phyloP scores from a whole-genome alignment of 2,888 invertebrate species.

The Pycnomerus fuliginosus region DNA sequence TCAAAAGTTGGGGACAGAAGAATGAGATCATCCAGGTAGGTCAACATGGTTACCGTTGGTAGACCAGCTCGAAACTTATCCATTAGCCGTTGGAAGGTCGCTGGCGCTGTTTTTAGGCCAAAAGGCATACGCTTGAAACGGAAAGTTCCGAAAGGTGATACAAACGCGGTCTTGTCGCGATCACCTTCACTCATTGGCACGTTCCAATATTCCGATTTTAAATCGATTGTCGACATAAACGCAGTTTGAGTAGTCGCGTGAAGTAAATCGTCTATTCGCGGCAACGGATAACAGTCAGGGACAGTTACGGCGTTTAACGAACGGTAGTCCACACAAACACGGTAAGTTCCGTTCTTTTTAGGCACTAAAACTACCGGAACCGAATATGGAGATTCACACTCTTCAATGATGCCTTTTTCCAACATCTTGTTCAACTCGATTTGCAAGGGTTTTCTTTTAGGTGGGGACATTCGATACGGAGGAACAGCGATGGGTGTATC shows the following conservation, averaged over 20 bases:
- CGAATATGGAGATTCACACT: slow-evolving; percentile 1
- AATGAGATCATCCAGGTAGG: slow-evolving; percentile 36
- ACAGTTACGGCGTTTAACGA: slow-evolving; percentile 27
- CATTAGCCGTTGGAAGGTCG: slow-evolving; percentile 34
- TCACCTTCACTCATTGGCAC: slow-evolving; percentile 13
- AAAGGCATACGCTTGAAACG: slow-evolving; percentile 28
- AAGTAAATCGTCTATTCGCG: slow-evolving; percentile 29
- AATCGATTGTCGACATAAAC: slow-evolving; percentile 24
- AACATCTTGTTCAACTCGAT: background rate
- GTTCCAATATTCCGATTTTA: slow-evolving; percentile 22
- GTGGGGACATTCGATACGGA: slow-evolving; percentile 6
- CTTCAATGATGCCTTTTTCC: slow-evolving; percentile 2
- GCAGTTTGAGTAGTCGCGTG: slow-evolving; percentile 11
- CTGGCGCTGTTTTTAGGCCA: slow-evolving; percentile 31
- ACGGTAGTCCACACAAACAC: slow-evolving; percentile 28
- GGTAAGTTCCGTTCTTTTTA: slow-evolving; percentile 18
- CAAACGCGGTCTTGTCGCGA: slow-evolving; percentile 24
- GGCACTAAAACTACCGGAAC: slow-evolving; percentile 24
- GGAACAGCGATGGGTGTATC: slow-evolving; percentile 6
- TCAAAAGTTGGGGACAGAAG: slow-evolving; percentile 27
- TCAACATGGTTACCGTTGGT: slow-evolving; percentile 23
- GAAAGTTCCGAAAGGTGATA: slow-evolving; percentile 14
- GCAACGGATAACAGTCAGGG: slow-evolving; percentile 29
- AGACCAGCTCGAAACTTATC: slow-evolving; percentile 28
- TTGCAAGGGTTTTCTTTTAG: background rate